These are phyloP conservation scores for Zaprionus capensis DNA, from an alignment of 1,140 invertebrate genomes.

Conservation along the genomic window DNA sequence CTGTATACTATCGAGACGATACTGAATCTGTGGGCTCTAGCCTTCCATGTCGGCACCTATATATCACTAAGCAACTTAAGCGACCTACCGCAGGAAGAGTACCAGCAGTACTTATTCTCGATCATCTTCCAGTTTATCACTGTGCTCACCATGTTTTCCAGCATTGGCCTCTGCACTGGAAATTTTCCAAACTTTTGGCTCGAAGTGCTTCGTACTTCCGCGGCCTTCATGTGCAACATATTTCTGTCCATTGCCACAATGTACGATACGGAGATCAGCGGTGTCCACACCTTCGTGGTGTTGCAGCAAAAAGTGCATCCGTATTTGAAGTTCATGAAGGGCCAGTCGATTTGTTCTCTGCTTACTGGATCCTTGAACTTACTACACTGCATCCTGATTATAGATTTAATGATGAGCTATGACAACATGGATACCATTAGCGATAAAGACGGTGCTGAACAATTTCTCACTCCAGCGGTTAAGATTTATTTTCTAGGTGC, in stretches of 20 bases:
- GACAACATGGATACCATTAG: background rate
- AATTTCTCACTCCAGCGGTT: background rate
- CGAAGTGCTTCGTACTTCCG: constrained; percentile 21
- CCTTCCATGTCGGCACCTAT: constrained; percentile 32
- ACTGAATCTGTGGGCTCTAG: constrained; percentile 22
- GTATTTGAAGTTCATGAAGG: constrained; percentile 13
- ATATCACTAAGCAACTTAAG: background rate
- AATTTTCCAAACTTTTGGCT: constrained; percentile 14
- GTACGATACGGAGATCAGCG: constrained; percentile 29
- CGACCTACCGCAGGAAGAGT: background rate
- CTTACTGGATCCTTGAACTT: constrained; percentile 21
- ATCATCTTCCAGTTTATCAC: constrained; percentile 24
- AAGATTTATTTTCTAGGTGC: constrained; percentile 15
- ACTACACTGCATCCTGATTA: constrained; percentile 28
- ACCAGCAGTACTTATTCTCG: constrained; percentile 19
- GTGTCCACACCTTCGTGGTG: background rate
- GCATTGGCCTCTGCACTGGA: constrained; percentile 35
- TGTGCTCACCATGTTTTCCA: constrained; percentile 33
- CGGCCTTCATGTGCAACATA: constrained; percentile 5
- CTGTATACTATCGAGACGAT: constrained; percentile 31
- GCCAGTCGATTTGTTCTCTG: constrained; percentile 32
- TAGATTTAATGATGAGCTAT: constrained; percentile 20
- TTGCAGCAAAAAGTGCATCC: constrained; percentile 10
- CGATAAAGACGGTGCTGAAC: background rate
- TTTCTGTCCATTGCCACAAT: constrained; percentile 22